Conservation (phyloP, 2,888 invertebrate genomes). For the Pediacus dermestoides region DNA sequence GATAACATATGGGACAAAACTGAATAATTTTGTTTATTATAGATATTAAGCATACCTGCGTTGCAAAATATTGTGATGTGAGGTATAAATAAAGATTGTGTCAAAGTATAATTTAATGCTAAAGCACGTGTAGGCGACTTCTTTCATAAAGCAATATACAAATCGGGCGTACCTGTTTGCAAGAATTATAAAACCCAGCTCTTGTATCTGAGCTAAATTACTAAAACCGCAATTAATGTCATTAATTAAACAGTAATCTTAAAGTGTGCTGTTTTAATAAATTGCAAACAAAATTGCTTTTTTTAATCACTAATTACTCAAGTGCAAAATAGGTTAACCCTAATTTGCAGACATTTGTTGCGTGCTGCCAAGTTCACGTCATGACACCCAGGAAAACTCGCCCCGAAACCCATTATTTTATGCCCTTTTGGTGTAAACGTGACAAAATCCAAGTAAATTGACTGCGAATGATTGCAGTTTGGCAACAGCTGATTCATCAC, state of each 20-base stretch:
- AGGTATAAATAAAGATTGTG: constrained; percentile 30
- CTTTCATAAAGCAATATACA: no score
- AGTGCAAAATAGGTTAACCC: constrained; percentile 16
- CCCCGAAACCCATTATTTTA: neutral
- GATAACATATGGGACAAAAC: no score
- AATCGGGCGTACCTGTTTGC: no score
- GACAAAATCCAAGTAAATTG: constrained; percentile 10
- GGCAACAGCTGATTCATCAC: constrained; percentile 18
- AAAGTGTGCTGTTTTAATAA: no score
- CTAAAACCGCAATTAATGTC: no score
- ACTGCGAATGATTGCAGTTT: constrained; percentile 8
- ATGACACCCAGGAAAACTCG: constrained; percentile 2
- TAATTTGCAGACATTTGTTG: constrained; percentile 15
- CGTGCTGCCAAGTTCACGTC: constrained; percentile 4
- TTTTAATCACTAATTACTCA: constrained; percentile 6
- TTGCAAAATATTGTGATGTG: no score
- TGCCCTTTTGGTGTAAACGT: constrained; percentile 14
- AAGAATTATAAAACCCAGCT: no score
- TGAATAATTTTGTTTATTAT: no score
- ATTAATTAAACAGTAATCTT: no score
- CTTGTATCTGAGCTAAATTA: no score
- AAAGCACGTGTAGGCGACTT: constrained; percentile 22
- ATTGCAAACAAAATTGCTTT: no score
- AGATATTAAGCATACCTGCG: no score
- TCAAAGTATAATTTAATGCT: constrained; percentile 26